Conservation (phyloP, 2,113 vertebrate species). For the Recurvirostra avosetta region DNA sequence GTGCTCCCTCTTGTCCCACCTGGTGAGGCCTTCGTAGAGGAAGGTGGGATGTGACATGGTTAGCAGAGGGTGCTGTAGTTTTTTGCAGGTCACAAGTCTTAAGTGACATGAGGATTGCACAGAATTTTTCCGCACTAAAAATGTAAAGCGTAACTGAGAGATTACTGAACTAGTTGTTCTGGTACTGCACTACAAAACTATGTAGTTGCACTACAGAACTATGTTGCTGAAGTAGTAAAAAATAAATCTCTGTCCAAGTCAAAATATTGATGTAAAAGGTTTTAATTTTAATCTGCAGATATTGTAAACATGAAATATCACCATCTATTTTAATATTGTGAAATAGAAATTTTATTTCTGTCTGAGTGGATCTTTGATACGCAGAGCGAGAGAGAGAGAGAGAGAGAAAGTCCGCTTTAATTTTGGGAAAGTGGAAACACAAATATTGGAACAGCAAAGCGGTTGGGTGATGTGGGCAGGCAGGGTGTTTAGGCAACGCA, state of each 20-base stretch:
- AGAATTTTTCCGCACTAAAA: not conserved
- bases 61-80: not conserved
- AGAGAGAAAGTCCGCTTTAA: rapidly evolving
- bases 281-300: not conserved
- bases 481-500: too few species aligned
- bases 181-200: not conserved
- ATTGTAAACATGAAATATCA: not conserved
- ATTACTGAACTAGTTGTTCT: not conserved
- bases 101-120: not conserved
- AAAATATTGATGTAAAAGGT: not conserved
- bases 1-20: not conserved
- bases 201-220: not conserved
- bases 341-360: not conserved
- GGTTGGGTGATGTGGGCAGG: not conserved
- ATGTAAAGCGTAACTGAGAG: not conserved
- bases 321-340: not conserved
- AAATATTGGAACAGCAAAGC: rapidly evolving
- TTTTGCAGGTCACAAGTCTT: not conserved
- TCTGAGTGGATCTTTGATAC: not conserved
- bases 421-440: not conserved
- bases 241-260: not conserved
- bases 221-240: not conserved
- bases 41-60: not conserved
- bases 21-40: not conserved
- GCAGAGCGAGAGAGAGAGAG: not conserved